Evolutionary conservation across 2,888 invertebrate species (phyloP).

Genomic region (Eueremaeus valkanovi): DNA sequence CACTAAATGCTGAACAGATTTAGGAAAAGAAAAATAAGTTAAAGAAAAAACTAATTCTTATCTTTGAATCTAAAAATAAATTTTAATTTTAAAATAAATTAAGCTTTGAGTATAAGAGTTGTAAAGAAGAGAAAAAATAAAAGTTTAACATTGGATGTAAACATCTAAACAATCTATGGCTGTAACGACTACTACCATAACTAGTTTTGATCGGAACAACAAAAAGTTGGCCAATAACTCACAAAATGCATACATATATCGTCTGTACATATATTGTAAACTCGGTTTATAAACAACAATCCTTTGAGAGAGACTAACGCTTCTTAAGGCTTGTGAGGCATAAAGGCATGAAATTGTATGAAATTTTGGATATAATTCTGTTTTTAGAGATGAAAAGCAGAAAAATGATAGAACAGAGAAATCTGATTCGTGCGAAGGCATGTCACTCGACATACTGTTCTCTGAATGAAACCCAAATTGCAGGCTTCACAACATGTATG

Average conservation of each 20-base stretch:
- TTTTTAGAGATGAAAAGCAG: conserved; percentile 5
- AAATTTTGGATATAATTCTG: not conserved
- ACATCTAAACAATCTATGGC: not conserved
- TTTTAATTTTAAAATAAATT: conserved; percentile 16
- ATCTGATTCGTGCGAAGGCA: not conserved
- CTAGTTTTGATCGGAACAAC: not conserved
- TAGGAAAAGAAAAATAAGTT: not conserved
- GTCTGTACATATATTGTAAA: not conserved
- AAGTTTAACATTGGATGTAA: not conserved
- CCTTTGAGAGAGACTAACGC: not conserved
- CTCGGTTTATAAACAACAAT: not conserved
- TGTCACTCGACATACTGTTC: not conserved
- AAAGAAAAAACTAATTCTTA: not conserved
- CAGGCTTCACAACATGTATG: not conserved
- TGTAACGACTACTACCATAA: not conserved
- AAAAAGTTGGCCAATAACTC: conserved; percentile 14
- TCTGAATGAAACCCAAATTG: not conserved
- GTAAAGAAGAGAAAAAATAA: not conserved
- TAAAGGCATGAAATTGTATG: not conserved
- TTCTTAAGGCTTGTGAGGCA: not conserved
- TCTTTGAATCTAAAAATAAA: conserved; percentile 18
- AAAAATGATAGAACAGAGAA: not conserved
- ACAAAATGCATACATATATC: not conserved
- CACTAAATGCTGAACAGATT: not conserved
- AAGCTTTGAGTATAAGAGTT: not conserved